Evolutionary conservation across 2,888 invertebrate species (phyloP), one percentile per base, ranked within the genome.

Genomic region (Arctia plantaginis): DNA sequence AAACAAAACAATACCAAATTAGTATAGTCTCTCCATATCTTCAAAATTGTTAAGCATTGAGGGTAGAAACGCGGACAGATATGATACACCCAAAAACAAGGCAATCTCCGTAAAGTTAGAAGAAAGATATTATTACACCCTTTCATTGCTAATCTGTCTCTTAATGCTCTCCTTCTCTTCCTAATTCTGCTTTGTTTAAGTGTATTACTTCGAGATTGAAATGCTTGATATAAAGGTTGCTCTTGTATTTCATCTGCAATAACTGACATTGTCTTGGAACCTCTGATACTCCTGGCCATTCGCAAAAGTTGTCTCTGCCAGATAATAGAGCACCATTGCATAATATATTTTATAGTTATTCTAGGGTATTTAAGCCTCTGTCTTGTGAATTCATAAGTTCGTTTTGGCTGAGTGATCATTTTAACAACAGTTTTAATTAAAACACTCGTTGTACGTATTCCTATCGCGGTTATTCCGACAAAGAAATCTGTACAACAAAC

Each of bases 1-100:
- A 70, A 62, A 30, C 62, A 62, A 33, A 70, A 70, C 62, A 70
- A 62, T 30, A 59, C 12, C 27, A 70, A 3, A 44, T 70, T 30
- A 30, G 41, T 41, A 44, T 30, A 23, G 12, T 70, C 62, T n/a
- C 70, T 59, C 62, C 39, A 62, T 20, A 70, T 27, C 62, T 23
- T 62, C 30, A 70, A 30, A 10, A 41, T 12, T 27, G 70, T 30
- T 62, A 70, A 62, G 30, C 10, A 70, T 6, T 41, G 41, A 8
- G 62, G 70, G 27, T 70, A 70, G 0, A 27, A 33, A 7, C 7
- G 30, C 7, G 62, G 70, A 30, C 62, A 62, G 27, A 70, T 6
- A 62, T 70, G 70, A 62, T 35, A 70, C 30, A 70, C 44, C 70
- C 70, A 70, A 12, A 70, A 62, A 62, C 62, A 62, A 27, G 70